Evolutionary conservation across 1,140 invertebrate genomes (phyloP).

Genomic region (Bombus sylvicola): DNA sequence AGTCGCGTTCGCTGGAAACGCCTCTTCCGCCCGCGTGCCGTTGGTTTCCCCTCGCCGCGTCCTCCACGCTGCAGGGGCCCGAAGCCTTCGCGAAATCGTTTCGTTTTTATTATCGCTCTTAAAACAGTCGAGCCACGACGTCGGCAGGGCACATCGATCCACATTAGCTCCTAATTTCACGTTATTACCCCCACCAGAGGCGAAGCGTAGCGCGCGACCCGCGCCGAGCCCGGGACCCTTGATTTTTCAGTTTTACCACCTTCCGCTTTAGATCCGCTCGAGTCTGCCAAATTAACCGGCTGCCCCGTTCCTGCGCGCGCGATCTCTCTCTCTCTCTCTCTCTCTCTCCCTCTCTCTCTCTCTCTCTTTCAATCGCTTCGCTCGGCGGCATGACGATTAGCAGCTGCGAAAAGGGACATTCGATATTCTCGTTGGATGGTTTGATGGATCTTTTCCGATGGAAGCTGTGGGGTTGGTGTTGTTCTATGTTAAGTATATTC

Average conservation of each 20-base stretch:
- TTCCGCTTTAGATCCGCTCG: conserved; percentile 44
- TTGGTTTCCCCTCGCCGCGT: conserved; percentile 39
- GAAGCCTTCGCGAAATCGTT: conserved; percentile 71
- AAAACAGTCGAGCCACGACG: conserved; percentile 75
- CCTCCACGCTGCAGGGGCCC: background rate
- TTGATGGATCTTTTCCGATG: background rate
- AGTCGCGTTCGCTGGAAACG: conserved; percentile 66
- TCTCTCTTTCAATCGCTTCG: background rate
- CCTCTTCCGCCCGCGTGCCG: conserved; percentile 56
- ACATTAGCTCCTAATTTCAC: conserved; percentile 81
- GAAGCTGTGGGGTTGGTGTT: background rate
- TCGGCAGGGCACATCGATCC: conserved; percentile 76
- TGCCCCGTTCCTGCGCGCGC: background rate
- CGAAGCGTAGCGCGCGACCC: conserved; percentile 26
- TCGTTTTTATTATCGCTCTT: conserved; percentile 81
- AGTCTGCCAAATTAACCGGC: conserved; percentile 29
- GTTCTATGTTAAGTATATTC: background rate
- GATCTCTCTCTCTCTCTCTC: background rate
- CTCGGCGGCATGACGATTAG: background rate
- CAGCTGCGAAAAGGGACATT: background rate
- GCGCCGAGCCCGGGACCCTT: conserved; percentile 46
- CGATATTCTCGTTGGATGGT: background rate
- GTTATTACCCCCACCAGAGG: conserved; percentile 73
- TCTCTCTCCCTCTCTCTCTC: background rate
- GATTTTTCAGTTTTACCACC: conserved; percentile 76